Percentiles rank a stretch among this genome's conserved stretches.
Conservation (phyloP, 2,797 vertebrate genomes). For the Botia almorhae region DNA sequence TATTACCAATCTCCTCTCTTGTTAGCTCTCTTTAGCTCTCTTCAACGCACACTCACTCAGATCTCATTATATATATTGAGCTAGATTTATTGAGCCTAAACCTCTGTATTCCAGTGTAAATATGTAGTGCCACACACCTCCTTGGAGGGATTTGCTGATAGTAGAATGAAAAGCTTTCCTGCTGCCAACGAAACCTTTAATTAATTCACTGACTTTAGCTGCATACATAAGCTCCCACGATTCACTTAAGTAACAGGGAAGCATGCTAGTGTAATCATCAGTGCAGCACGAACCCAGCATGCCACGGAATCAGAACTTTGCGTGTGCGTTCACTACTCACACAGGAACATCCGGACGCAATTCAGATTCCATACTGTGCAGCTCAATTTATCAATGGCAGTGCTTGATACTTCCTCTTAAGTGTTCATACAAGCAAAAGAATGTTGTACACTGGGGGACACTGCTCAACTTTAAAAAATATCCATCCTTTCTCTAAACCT, state of each 20-base stretch:
- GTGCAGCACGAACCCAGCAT: slow-evolving; percentile 25
- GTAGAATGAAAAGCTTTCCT: slow-evolving; percentile 43
- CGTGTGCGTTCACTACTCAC: slow-evolving; percentile 33
- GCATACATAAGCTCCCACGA: slow-evolving; percentile 44
- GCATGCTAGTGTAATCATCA: slow-evolving; percentile 30
- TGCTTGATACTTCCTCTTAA: slow-evolving; percentile 8
- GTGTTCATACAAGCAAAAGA: background rate
- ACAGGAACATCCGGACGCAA: slow-evolving; percentile 42
- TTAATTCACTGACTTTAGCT: slow-evolving; percentile 49
- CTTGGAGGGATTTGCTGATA: slow-evolving; percentile 32
- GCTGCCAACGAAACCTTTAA: slow-evolving; percentile 38
- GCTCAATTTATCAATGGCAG: slow-evolving; percentile 18
- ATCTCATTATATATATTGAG: slow-evolving; percentile 35
- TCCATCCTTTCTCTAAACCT: too few species aligned
- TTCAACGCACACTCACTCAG: background rate
- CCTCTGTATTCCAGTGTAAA: slow-evolving; percentile 29
- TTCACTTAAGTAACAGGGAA: slow-evolving; percentile 43
- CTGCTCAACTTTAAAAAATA: background rate
- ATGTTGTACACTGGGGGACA: background rate
- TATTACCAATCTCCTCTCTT: background rate
- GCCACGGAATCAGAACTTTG: slow-evolving; percentile 26
- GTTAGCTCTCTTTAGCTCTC: background rate
- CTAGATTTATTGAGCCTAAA: slow-evolving; percentile 41
- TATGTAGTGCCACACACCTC: slow-evolving; percentile 33
- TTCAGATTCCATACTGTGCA: slow-evolving; percentile 39